Evolutionary conservation across 1,140 invertebrate genomes (phyloP).

Genomic region (Sycobia sp.): DNA sequence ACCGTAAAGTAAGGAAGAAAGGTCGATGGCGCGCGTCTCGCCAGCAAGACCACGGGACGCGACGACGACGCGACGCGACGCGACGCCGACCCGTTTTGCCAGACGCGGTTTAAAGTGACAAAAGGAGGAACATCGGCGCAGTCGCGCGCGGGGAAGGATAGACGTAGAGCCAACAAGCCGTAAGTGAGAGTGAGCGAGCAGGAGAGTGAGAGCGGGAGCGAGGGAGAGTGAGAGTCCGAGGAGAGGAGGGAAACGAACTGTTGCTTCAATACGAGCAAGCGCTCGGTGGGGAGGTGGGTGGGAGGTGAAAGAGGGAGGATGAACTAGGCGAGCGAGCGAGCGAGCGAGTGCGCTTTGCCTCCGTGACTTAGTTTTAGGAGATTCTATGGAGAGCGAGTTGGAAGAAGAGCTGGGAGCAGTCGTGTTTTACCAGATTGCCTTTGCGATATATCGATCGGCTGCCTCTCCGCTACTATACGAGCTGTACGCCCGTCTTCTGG

Average conservation of each 20-base stretch:
- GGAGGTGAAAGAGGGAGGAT: conserved; percentile 27
- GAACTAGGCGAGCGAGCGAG: conserved; percentile 14
- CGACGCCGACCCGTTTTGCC: conserved; percentile 30
- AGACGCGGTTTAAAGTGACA: conserved; percentile 19
- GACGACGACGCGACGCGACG: neutral
- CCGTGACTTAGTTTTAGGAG: conserved; percentile 33
- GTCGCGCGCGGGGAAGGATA: conserved; percentile 27
- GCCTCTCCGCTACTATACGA: no score
- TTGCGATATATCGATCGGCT: conserved; percentile 20
- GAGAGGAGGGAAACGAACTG: conserved; percentile 17
- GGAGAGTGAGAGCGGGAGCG: conserved; percentile 13
- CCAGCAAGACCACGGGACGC: no score
- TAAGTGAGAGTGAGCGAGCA: no score
- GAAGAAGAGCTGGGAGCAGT: conserved; percentile 5
- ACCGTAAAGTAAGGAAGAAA: no score
- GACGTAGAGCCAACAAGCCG: no score
- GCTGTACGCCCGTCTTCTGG: no score
- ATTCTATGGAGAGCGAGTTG: conserved; percentile 19
- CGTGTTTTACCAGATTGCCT: conserved; percentile 22
- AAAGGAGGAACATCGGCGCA: conserved; percentile 28
- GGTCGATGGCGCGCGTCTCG: no score
- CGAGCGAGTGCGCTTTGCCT: conserved; percentile 17
- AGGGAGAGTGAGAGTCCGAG: neutral
- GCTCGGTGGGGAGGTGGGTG: conserved; percentile 5
- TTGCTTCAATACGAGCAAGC: neutral